Evolutionary conservation across 2,797 vertebrate genomes (phyloP).

Genomic region (Rhinatrema bivittatum): DNA sequence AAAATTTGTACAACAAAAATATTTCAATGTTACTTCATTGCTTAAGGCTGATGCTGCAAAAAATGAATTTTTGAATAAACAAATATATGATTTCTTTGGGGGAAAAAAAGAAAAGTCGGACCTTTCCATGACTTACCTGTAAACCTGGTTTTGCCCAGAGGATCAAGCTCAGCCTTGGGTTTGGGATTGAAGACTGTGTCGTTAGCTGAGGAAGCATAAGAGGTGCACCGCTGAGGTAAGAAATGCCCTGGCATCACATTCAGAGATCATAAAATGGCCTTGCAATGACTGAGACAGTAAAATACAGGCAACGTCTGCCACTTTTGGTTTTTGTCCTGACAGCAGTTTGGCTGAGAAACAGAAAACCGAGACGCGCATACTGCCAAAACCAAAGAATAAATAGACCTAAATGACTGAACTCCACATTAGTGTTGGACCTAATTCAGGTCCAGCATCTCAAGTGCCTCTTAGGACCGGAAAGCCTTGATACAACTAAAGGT

Average conservation of each 20-base stretch:
- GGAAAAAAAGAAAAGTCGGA: no score
- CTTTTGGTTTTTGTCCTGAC: neutral
- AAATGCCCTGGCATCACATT: no score
- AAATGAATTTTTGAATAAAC: no score
- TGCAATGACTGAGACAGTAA: neutral
- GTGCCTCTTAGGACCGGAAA: no score
- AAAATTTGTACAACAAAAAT: no score
- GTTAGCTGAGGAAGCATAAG: slow-evolving; percentile 55
- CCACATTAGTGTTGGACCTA: neutral
- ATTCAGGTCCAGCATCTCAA: no score
- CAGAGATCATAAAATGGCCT: no score
- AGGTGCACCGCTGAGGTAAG: slow-evolving; percentile 5
- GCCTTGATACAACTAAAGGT: no score
- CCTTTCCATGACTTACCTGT: slow-evolving; percentile 61
- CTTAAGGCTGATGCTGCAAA: no score
- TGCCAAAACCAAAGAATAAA: neutral
- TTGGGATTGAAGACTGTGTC: slow-evolving; percentile 76
- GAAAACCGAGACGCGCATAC: no score
- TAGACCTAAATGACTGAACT: neutral
- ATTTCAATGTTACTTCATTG: no score
- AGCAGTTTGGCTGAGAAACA: slow-evolving; percentile 2
- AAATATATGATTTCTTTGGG: neutral
- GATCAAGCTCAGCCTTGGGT: slow-evolving; percentile 82
- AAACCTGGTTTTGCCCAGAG: slow-evolving; percentile 79
- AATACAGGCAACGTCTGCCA: slow-evolving; percentile 1